Percentiles rank a stretch among this genome's conserved stretches.
phyloP scores from a whole-genome alignment of 1,140 invertebrate genomes.

The Trachymyrmex cornetzi region DNA sequence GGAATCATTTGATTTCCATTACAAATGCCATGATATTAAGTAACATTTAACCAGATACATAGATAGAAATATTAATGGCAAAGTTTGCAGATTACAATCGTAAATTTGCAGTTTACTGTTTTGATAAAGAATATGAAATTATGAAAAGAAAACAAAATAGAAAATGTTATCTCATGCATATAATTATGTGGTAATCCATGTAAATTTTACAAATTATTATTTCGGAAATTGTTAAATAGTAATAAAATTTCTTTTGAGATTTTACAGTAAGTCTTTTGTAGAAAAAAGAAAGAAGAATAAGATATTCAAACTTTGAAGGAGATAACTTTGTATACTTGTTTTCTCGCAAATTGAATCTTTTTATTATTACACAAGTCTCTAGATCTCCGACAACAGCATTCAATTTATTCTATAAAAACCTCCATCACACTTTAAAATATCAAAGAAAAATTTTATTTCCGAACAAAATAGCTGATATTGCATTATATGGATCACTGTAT shows the following conservation, averaged over 20 bases:
- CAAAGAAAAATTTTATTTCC: neutral
- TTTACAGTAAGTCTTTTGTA: neutral
- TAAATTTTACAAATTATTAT: constrained; percentile 13
- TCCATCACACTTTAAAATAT: neutral
- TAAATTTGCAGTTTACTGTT: neutral
- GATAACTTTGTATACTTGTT: neutral
- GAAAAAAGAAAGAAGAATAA: neutral
- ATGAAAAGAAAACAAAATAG: neutral
- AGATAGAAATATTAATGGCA: neutral
- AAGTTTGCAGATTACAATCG: neutral
- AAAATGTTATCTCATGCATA: constrained; percentile 36
- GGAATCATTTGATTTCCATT: neutral
- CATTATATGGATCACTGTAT: neutral
- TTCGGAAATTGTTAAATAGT: neutral
- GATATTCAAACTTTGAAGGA: neutral
- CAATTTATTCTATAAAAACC: neutral
- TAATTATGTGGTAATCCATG: neutral
- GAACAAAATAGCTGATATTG: neutral
- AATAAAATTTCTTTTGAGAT: neutral
- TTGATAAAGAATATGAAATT: neutral
- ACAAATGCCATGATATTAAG: constrained; percentile 25
- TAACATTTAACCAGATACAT: constrained; percentile 19
- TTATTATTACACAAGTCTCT: neutral
- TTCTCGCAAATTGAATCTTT: neutral
- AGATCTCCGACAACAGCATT: neutral